Evolutionary conservation across 2,797 vertebrate species (phyloP).

Genomic region (Sebastes dallii): DNA sequence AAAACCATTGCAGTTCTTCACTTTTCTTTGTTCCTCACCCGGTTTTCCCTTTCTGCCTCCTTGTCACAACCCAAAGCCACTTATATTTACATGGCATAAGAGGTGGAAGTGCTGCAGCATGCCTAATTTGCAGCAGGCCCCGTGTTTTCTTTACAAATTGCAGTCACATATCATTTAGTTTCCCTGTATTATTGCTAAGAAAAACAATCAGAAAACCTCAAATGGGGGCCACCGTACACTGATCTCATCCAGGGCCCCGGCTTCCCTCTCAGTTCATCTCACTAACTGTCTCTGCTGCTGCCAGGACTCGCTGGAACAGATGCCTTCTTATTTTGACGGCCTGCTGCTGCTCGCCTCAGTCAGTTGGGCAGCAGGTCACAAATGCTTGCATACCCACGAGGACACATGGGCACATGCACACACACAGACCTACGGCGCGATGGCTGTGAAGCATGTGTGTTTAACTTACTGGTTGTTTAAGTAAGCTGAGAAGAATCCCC

Average conservation of each 20-base stretch:
- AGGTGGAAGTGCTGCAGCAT: conserved; percentile 53
- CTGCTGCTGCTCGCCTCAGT: conserved; percentile 70
- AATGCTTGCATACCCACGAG: conserved; percentile 56
- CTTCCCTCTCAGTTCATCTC: conserved; percentile 65
- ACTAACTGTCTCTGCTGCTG: conserved; percentile 62
- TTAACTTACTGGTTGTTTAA: conserved; percentile 80
- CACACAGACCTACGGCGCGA: conserved; percentile 24
- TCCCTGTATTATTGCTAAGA: conserved; percentile 71
- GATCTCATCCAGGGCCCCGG: conserved; percentile 57
- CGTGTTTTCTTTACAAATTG: conserved; percentile 76
- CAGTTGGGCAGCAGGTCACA: conserved; percentile 72
- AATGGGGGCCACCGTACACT: conserved; percentile 37
- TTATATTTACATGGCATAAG: conserved; percentile 42
- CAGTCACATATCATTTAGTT: conserved; percentile 76
- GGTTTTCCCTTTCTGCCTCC: conserved; percentile 32
- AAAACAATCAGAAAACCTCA: conserved; percentile 74
- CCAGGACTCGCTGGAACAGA: conserved; percentile 72
- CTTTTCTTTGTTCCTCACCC: not conserved
- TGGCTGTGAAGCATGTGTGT: conserved; percentile 71
- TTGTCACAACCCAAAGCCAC: conserved; percentile 41
- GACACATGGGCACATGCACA: conserved; percentile 42
- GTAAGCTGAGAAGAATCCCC: conserved; percentile 81
- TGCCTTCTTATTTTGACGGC: conserved; percentile 72
- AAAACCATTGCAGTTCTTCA: not conserved
- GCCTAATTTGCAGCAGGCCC: conserved; percentile 67